Percentiles rank a stretch among this genome's conserved stretches.
Conservation (phyloP, 2,888 invertebrate species). For the Xestia rhomboidea region DNA sequence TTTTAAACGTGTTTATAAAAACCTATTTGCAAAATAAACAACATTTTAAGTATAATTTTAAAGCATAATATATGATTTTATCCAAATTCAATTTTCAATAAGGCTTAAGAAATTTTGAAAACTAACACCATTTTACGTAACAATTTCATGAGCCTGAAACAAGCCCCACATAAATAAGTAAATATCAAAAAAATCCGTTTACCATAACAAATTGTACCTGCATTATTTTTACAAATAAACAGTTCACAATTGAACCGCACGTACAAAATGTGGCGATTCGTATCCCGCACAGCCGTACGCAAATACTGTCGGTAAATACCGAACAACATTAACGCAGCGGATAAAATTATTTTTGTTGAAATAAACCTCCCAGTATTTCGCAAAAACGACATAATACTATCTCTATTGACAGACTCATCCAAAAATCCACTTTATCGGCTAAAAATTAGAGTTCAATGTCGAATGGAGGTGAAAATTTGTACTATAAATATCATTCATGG, state of each 20-base stretch:
- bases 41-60: too few relatives aligned
- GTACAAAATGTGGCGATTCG: conserved; percentile 56
- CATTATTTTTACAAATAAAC: conserved; percentile 57
- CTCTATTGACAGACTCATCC: neutral
- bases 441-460: conserved; percentile 19
- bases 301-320: conserved; percentile 62
- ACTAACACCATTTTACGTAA: neutral
- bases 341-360: conserved; percentile 67
- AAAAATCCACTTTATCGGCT: neutral
- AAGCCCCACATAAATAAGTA: neutral
- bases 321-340: conserved; percentile 60
- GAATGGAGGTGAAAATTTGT: neutral
- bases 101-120: neutral
- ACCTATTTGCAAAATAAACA: neutral
- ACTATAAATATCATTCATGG: conserved; percentile 57
- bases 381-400: conserved; percentile 48
- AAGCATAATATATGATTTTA: too few relatives aligned
- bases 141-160: neutral
- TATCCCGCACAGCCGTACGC: conserved; percentile 60
- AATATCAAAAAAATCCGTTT: neutral
- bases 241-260: conserved; percentile 51
- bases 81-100: neutral
- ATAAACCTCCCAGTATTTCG: conserved; percentile 54
- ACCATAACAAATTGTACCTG: conserved; percentile 28
- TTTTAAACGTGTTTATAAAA: neutral